Base-by-base conservation (phyloP, 2,888 invertebrate species). In the Bruchidius siliquastri region DNA sequence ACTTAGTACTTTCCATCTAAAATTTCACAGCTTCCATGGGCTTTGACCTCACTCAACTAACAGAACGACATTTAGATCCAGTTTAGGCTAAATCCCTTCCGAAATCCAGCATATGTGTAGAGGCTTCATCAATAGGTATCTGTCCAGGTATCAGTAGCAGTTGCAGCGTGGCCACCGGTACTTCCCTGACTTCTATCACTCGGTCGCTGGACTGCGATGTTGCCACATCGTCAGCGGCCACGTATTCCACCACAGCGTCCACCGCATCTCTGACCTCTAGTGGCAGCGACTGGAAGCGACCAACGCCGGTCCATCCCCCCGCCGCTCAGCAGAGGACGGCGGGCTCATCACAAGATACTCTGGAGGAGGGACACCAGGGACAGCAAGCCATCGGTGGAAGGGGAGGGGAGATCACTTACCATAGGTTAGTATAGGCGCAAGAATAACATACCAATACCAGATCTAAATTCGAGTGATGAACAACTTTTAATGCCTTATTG, bases 381-480 rank as follows among this genome's bases (percentile, higher is more conserved):
- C 69, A 30, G 8, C 68, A 20, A 4, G 21, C 68, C 20, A 20
- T 21, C 22, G 71, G 32, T 49, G 32, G 32, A 20, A 20, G 71
- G n/a, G 94, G 95, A n/a, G 94, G 95, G 20, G 93, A 95, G 67
- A 94, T 95, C 80, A 96, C 95, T 66, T 95, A 94, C 87, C 82
- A 82, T 75, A 91, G 98, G 78, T 99, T 95, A 71, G 71, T 91
- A 98, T 78, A 99, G n/a, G n/a, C n/a, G n/a, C n/a, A n/a, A n/a
- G n/a, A n/a, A n/a, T n/a, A n/a, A n/a, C n/a, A n/a, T n/a, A n/a
- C n/a, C n/a, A n/a, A n/a, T n/a, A n/a, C n/a, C n/a, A n/a, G n/a
- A n/a, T n/a, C n/a, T n/a, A n/a, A n/a, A n/a, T n/a, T n/a, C n/a
- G n/a, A n/a, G n/a, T n/a, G n/a, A n/a, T n/a, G n/a, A n/a, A n/a